phyloP scores from a whole-genome alignment of 2,888 invertebrate genomes.

The Eupithecia subumbrata region DNA sequence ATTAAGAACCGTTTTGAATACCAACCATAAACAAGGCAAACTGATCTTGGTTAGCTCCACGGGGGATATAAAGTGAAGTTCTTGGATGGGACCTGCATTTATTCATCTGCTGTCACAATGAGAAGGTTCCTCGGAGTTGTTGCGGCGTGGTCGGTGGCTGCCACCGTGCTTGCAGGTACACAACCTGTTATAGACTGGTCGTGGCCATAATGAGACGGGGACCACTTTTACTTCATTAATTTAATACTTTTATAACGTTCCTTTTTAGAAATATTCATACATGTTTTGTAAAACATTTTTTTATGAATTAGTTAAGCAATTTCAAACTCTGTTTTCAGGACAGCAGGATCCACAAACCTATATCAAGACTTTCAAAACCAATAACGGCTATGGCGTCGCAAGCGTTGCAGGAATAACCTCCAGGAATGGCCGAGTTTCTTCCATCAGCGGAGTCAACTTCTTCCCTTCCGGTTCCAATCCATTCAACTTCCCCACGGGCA shows the following conservation, averaged over 20 bases:
- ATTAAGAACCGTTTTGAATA: conserved; percentile 67
- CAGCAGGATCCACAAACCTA: conserved; percentile 27
- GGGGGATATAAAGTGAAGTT: conserved; percentile 66
- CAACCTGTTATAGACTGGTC: conserved; percentile 39
- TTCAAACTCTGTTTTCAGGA: conserved; percentile 27
- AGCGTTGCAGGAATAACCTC: conserved; percentile 63
- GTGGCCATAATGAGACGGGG: not conserved
- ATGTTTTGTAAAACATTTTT: not conserved
- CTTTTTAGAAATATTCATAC: not conserved
- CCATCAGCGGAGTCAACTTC: conserved; percentile 61
- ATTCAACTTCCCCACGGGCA: conserved; percentile 32
- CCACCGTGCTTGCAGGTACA: conserved; percentile 50
- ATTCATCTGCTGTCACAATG: conserved; percentile 59
- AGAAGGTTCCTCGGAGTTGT: conserved; percentile 49
- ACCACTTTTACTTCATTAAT: conserved; percentile 9
- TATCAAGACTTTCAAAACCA: conserved; percentile 41
- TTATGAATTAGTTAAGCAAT: conserved; percentile 8
- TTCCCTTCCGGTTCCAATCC: conserved; percentile 48
- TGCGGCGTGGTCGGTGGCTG: conserved; percentile 45
- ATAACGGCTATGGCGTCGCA: conserved; percentile 57
- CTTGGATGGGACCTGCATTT: conserved; percentile 62
- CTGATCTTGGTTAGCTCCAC: conserved; percentile 59
- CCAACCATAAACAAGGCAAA: conserved; percentile 51
- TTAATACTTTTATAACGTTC: not conserved
- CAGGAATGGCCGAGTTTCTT: conserved; percentile 64